phyloP scores from a whole-genome alignment of 2,797 vertebrate species.

The Phoeniculus purpureus region DNA sequence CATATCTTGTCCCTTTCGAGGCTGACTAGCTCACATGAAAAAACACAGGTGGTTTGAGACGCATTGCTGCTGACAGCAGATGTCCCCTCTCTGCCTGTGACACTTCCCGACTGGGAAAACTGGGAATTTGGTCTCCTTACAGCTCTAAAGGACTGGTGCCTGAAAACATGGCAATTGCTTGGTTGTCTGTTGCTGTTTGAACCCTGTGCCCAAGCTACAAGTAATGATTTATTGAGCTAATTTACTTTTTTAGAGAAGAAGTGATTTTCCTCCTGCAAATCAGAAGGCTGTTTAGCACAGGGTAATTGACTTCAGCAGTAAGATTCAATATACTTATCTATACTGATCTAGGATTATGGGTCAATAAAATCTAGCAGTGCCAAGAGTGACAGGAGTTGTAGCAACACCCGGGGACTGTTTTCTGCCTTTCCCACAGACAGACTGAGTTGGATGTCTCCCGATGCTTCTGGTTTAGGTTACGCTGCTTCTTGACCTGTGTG shows the following conservation, averaged over 20 bases:
- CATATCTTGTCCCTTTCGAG: fast-evolving
- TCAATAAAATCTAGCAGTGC: constrained; percentile 57
- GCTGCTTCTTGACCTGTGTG: fast-evolving
- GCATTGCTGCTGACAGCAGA: not conserved
- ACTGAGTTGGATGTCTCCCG: not conserved
- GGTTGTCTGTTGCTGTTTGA: not conserved
- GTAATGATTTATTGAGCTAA: constrained; percentile 36
- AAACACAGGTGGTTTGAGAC: not conserved
- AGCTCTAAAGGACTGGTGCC: not conserved
- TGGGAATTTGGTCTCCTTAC: not conserved
- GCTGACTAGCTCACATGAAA: not conserved
- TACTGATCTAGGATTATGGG: constrained; percentile 39
- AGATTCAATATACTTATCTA: constrained; percentile 52
- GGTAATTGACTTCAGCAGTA: constrained; percentile 52
- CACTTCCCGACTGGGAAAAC: not conserved
- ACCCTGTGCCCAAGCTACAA: not conserved
- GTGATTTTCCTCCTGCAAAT: constrained; percentile 25
- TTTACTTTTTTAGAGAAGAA: constrained; percentile 1
- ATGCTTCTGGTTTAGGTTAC: not conserved
- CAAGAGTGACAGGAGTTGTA: constrained; percentile 8
- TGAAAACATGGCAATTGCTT: not conserved
- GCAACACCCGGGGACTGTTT: not conserved
- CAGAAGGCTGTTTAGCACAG: not conserved
- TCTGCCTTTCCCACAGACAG: not conserved
- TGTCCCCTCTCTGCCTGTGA: not conserved